Percentiles rank a stretch among this genome's conserved stretches.
Evolutionary conservation across 2,888 invertebrate genomes (phyloP).

Genomic region (Cerastis leucographa): DNA sequence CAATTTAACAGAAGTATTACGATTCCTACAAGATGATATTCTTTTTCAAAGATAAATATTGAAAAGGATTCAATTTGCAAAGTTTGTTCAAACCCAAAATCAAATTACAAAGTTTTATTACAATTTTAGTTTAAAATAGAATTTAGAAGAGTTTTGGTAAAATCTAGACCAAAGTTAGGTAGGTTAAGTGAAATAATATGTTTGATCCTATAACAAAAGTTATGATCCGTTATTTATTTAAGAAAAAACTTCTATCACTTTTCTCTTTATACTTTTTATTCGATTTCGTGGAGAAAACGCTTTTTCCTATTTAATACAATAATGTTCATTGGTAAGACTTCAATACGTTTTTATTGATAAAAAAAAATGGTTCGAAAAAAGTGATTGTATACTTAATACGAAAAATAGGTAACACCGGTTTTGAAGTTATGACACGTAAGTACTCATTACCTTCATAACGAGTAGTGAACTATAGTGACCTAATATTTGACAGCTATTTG

Average conservation of each 20-base stretch:
- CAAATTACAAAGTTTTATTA: constrained; percentile 59
- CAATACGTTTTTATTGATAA: neutral
- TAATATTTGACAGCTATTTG: neutral
- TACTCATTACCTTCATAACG: no score
- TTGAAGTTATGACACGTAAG: no score
- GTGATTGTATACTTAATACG: no score
- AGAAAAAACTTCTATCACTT: neutral
- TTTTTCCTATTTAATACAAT: neutral
- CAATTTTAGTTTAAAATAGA: constrained; percentile 44
- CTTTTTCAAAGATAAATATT: constrained; percentile 50
- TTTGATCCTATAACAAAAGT: constrained; percentile 5
- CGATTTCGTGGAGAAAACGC: neutral
- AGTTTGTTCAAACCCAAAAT: constrained; percentile 56
- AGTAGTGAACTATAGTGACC: neutral
- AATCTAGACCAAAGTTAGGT: constrained; percentile 4
- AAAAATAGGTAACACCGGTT: no score
- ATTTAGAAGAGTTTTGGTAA: constrained; percentile 22
- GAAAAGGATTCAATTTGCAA: constrained; percentile 60
- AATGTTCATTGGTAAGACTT: neutral
- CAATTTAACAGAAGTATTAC: constrained; percentile 31
- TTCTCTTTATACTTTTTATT: neutral
- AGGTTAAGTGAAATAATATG: constrained; percentile 37
- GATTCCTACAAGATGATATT: constrained; percentile 15
- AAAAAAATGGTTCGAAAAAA: neutral
- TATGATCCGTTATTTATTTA: neutral